Evolutionary conservation across 2,113 vertebrate genomes (phyloP).

Genomic region (Gobius niger): DNA sequence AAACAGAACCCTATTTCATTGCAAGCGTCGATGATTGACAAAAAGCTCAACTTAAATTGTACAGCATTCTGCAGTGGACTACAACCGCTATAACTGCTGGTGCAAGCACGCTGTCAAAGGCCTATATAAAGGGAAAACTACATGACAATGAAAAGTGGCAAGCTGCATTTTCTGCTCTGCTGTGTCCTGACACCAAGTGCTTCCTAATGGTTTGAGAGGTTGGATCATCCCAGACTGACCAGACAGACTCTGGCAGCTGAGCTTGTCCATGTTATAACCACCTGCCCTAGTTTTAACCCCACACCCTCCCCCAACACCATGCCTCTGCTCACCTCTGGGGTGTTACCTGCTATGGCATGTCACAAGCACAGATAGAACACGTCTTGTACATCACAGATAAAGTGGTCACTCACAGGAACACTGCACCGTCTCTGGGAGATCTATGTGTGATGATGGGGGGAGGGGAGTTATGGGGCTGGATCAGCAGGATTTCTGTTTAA

Average conservation of each 20-base stretch:
- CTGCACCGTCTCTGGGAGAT: conserved; percentile 22
- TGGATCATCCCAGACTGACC: conserved; percentile 11
- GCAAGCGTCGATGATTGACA: conserved; percentile 30
- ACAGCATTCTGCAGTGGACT: conserved; percentile 6
- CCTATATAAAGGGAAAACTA: conserved; percentile 5
- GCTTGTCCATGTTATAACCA: conserved; percentile 26
- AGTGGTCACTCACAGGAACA: conserved; percentile 35
- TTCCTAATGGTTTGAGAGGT: conserved; percentile 25
- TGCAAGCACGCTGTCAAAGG: conserved; percentile 29
- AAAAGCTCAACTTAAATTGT: conserved; percentile 4
- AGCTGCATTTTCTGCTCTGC: conserved; percentile 11
- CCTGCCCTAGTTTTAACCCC: conserved; percentile 57
- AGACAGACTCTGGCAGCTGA: conserved; percentile 29
- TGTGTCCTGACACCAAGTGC: conserved; percentile 7
- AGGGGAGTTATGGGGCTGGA: conserved; percentile 57
- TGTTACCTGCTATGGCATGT: conserved; percentile 45
- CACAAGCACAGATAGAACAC: conserved; percentile 13
- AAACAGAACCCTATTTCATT: not conserved
- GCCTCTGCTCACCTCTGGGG: conserved; percentile 15
- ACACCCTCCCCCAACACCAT: not conserved
- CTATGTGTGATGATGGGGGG: conserved; percentile 23
- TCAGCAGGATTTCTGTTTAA: conserved; percentile 65
- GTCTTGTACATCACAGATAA: conserved; percentile 40
- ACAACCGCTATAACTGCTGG: conserved; percentile 11
- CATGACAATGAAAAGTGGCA: not conserved